Evolutionary conservation across 2,888 invertebrate species (phyloP).

Genomic region (Tanypteryx hageni): DNA sequence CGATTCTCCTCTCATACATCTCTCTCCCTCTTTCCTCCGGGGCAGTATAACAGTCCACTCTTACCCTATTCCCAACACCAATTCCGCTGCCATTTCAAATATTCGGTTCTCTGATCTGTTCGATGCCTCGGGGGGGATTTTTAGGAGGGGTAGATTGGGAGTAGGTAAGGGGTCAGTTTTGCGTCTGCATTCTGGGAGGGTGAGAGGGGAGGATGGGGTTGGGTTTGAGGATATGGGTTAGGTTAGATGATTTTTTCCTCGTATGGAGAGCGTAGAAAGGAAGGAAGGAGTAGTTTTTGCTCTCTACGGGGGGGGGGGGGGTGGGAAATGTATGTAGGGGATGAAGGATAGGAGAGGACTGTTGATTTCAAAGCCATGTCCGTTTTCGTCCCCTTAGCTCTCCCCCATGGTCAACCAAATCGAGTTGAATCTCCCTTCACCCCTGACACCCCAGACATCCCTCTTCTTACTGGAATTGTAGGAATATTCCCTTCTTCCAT

Average conservation of each 20-base stretch:
- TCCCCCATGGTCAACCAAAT: slow-evolving; percentile 34
- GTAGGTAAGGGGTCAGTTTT: not conserved
- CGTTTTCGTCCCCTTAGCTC: not conserved
- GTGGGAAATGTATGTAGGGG: not conserved
- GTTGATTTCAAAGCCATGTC: slow-evolving; percentile 33
- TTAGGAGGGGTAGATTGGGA: not conserved
- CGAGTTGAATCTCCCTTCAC: slow-evolving; percentile 41
- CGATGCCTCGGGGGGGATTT: not conserved
- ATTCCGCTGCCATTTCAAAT: slow-evolving; percentile 27
- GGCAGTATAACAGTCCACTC: not conserved
- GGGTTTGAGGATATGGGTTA: slow-evolving; percentile 31
- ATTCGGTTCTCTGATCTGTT: slow-evolving; percentile 29
- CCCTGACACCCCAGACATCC: not conserved
- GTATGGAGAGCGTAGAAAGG: not conserved
- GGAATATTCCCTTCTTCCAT: not conserved
- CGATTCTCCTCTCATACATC: slow-evolving; percentile 20
- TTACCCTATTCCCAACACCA: not conserved
- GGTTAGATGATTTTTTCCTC: slow-evolving; percentile 20
- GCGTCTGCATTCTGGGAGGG: slow-evolving; percentile 9
- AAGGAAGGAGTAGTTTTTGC: not conserved
- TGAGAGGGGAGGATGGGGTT: not conserved
- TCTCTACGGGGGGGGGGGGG: not conserved
- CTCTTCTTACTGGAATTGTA: not conserved
- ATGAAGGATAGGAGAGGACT: slow-evolving; percentile 32
- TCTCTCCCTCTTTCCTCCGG: not conserved